A percentile compares a stretch with the other conserved stretches of the same genome.
Evolutionary conservation across 2,888 invertebrate species (phyloP).

Genomic region (Homarus gammarus): DNA sequence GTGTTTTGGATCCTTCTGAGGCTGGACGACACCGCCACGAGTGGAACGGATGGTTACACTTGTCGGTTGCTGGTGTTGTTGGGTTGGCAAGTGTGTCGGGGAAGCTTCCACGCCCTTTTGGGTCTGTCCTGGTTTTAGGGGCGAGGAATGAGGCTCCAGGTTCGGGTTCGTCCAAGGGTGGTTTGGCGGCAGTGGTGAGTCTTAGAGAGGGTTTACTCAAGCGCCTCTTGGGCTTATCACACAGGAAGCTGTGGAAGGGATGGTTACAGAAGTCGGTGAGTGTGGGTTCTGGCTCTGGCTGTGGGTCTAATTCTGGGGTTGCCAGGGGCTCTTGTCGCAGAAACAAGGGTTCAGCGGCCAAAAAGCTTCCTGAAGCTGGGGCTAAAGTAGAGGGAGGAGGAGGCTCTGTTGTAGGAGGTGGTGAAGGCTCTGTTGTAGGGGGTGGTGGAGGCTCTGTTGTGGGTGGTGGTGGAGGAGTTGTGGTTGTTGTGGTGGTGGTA

Average conservation of each 20-base stretch:
- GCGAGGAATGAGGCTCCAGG: constrained; percentile 21
- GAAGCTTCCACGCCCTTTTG: constrained; percentile 2
- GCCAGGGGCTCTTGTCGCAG: background rate
- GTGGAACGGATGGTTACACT: constrained; percentile 73
- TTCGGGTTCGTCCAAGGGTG: background rate
- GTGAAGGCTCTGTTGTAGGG: constrained; percentile 1
- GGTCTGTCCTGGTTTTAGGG: background rate
- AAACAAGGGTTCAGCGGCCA: background rate
- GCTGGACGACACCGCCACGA: constrained; percentile 53
- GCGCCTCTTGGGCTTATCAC: constrained; percentile 21
- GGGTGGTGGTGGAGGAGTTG: background rate
- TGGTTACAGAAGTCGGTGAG: constrained; percentile 27
- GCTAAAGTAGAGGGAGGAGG: background rate
- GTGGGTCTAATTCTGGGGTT: constrained; percentile 4
- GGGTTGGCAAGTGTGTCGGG: constrained; percentile 15
- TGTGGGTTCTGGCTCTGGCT: constrained; percentile 48
- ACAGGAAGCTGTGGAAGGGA: constrained; percentile 58
- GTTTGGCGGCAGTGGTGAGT: background rate
- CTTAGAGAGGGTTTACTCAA: background rate
- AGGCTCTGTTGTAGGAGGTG: constrained; percentile 6
- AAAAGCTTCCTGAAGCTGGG: constrained; percentile 19
- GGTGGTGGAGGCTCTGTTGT: background rate
- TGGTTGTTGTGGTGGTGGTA: constrained; percentile 20
- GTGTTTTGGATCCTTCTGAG: background rate
- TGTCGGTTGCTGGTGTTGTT: background rate